Conservation (phyloP, 2,797 vertebrate species). For the Bradypodion pumilum region DNA sequence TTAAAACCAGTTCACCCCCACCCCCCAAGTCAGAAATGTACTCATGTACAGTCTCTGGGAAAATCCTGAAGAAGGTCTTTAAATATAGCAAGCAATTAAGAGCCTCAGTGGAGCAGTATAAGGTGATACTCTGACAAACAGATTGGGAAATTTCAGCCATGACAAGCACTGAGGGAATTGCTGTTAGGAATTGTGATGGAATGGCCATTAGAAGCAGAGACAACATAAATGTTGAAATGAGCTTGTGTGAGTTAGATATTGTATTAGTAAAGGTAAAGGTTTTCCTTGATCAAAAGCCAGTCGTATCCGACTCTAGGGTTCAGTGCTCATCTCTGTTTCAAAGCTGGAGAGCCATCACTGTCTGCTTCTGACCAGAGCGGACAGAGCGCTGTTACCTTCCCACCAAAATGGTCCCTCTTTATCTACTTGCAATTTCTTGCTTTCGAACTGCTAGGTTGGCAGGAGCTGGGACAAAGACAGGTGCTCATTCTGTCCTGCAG, state of each 20-base stretch:
- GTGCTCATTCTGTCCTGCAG: too few relatives aligned
- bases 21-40: constrained; percentile 35
- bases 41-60: background rate
- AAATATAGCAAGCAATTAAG: constrained; percentile 36
- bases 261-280: too few relatives aligned
- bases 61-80: constrained; percentile 45
- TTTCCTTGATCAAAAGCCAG: too few relatives aligned
- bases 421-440: too few relatives aligned
- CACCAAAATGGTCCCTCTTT: too few relatives aligned
- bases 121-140: constrained; percentile 24
- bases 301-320: too few relatives aligned
- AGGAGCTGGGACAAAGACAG: too few relatives aligned
- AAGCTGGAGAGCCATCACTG: too few relatives aligned
- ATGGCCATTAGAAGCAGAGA: constrained; percentile 13
- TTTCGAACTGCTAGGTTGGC: too few relatives aligned
- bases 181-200: constrained; percentile 23
- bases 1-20: constrained; percentile 26
- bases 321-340: too few relatives aligned
- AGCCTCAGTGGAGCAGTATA: constrained; percentile 24
- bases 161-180: constrained; percentile 43
- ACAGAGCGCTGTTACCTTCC: too few relatives aligned
- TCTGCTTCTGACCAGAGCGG: too few relatives aligned
- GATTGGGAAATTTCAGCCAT: constrained; percentile 28
- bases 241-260: constrained; percentile 15
- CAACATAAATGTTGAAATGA: constrained; percentile 24